Evolutionary conservation across 2,797 vertebrate species (phyloP).

Genomic region (Pachyuromys duprasi): DNA sequence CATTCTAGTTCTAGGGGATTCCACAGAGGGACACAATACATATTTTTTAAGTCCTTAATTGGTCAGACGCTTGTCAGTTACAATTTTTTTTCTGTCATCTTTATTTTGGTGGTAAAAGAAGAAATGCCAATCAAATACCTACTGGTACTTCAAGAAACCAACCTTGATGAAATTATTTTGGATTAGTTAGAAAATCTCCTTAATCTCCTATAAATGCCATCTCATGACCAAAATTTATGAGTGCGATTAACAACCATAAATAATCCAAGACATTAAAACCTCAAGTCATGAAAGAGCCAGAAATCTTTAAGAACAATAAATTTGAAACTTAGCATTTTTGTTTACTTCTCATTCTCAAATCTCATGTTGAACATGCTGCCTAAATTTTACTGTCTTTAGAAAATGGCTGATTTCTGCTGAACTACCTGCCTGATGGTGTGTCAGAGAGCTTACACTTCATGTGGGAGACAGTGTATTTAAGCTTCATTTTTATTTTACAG

Average conservation of each 20-base stretch:
- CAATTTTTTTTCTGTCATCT: conserved; percentile 51
- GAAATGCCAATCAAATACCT: conserved; percentile 47
- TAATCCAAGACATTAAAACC: conserved; percentile 37
- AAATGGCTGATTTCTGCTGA: conserved; percentile 48
- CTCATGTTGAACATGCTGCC: neutral
- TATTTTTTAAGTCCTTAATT: conserved; percentile 58
- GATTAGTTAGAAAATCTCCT: conserved; percentile 29
- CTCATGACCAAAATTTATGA: conserved; percentile 43
- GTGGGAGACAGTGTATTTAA: conserved; percentile 7
- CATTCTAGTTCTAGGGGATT: neutral
- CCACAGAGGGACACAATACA: neutral
- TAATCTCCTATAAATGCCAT: conserved; percentile 18
- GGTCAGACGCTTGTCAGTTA: conserved; percentile 49
- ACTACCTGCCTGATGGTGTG: neutral
- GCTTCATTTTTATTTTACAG: conserved; percentile 30
- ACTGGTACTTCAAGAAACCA: conserved; percentile 46
- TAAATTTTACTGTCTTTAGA: conserved; percentile 40
- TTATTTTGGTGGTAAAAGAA: conserved; percentile 9
- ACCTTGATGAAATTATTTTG: conserved; percentile 43
- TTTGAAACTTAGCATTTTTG: conserved; percentile 27
- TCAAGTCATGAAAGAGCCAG: conserved; percentile 33
- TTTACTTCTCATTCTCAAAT: conserved; percentile 51
- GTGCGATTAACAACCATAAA: conserved; percentile 53
- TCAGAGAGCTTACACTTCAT: neutral
- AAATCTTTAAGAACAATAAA: conserved; percentile 40